Evolutionary conservation across 2,797 vertebrate genomes (phyloP).

Genomic region (Avahi laniger): DNA sequence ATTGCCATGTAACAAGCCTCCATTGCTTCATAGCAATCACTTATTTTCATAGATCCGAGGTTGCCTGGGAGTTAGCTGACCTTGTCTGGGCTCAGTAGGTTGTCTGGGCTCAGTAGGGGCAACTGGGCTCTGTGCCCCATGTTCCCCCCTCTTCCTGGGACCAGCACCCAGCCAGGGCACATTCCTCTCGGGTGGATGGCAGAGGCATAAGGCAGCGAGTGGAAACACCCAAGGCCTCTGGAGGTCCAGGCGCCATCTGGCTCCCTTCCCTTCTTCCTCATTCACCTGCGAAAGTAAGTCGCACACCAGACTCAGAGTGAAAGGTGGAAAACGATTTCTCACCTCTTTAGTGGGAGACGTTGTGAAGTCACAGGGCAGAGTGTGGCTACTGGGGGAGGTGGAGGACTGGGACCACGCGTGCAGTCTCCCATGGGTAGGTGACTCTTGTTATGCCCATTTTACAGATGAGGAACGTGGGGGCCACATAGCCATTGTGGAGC

Average conservation of each 20-base stretch:
- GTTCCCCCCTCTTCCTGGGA: not conserved
- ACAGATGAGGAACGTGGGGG: not conserved
- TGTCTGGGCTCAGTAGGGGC: not conserved
- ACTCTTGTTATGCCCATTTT: too few species aligned
- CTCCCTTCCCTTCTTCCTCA: not conserved
- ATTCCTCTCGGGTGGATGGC: not conserved
- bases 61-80: not conserved
- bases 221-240: not conserved
- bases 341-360: not conserved
- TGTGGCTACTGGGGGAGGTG: not conserved
- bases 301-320: not conserved
- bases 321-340: not conserved
- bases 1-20: not conserved
- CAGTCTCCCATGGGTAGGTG: fast-evolving
- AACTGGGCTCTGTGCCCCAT: fast-evolving
- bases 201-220: not conserved
- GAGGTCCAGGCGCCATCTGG: not conserved
- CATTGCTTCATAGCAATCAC: not conserved
- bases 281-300: not conserved
- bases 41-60: not conserved
- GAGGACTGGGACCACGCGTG: not conserved
- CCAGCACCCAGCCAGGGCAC: not conserved
- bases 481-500: not conserved
- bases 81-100: not conserved
- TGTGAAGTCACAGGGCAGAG: not conserved